Evolutionary conservation across 1,140 invertebrate species (phyloP), one percentile per base, ranked within the genome.

Genomic region (Platyscapa corneri): DNA sequence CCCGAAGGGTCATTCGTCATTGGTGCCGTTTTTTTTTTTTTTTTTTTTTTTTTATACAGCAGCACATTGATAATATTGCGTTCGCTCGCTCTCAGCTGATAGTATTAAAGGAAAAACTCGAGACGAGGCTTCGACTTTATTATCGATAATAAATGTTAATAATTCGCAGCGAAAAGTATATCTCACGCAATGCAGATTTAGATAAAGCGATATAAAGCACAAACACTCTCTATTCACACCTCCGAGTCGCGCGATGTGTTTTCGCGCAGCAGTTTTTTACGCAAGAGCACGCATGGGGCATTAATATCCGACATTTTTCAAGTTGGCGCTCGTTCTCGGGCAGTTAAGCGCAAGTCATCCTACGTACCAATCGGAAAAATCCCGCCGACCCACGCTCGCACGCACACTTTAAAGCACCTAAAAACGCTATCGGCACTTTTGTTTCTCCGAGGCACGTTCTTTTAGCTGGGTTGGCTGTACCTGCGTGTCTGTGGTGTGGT

Each of bases 131-230:
- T 1, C 23, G 20, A 2, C 20, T 37, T 16, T n/a, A 10, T n/a
- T 74, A 74, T 42, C 18, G 3, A 74, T 74, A 74, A 74, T 23
- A 74, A 74, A 74, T 74, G 70, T 39, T n/a, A 42, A 42, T 74
- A 74, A 74, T 74, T 42, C 37, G 70, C n/a, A 42, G 42, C 3
- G 42, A 42, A 74, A 74, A n/a, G 20, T 6, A n/a, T 42, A 42
- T 27, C 70, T n/a, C 20, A n/a, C 7, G 37, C 39, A 42, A 74
- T 42, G 42, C 27, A n/a, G 42, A n/a, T 23, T 42, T 1, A 42
- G 39, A 74, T 42, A 42, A n/a, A 32, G 1, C 12, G 2, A 1
- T 42, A 42, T 14, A 23, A n/a, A 74, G n/a, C n/a, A n/a, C 1
- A 42, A 32, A 32, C 18, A 6, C 37, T 72, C 32, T 74, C 39